Evolutionary conservation across 2,113 vertebrate species (phyloP).

Genomic region (Alethe diademata): DNA sequence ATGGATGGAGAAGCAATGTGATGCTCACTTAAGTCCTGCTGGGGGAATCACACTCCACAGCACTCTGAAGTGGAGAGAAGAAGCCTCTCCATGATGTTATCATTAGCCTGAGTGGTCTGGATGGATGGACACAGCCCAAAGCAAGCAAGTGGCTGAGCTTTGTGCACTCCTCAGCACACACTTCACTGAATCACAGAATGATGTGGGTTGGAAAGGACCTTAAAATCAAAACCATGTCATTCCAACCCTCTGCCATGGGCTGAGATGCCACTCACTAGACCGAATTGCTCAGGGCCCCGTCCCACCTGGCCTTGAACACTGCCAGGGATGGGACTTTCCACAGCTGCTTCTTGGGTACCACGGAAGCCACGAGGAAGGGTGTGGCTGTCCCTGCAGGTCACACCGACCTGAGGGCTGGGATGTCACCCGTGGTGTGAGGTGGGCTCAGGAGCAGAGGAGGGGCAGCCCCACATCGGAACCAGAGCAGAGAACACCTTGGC

Average conservation of each 20-base stretch:
- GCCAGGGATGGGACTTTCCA: neutral
- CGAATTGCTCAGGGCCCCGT: neutral
- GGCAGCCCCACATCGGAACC: rapidly evolving
- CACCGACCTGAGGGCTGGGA: rapidly evolving
- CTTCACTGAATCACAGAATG: neutral
- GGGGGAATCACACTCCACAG: neutral
- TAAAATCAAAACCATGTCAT: neutral
- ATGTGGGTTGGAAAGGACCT: neutral
- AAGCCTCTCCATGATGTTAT: neutral
- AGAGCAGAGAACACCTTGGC: rapidly evolving
- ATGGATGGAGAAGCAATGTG: neutral
- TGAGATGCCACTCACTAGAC: neutral
- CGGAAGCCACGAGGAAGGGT: rapidly evolving
- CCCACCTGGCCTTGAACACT: neutral
- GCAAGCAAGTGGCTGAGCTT: neutral
- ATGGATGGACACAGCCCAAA: rapidly evolving
- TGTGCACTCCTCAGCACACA: rapidly evolving
- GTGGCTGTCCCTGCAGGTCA: neutral
- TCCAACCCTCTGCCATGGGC: neutral
- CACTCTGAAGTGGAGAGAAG: rapidly evolving
- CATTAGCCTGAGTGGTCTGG: rapidly evolving
- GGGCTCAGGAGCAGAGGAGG: neutral
- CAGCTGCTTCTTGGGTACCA: neutral
- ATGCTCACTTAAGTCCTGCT: neutral
- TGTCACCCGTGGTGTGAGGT: rapidly evolving